These are phyloP conservation scores for Protaetia brevitarsis DNA, from an alignment of 1,140 invertebrate genomes.

Conservation along the genomic window DNA sequence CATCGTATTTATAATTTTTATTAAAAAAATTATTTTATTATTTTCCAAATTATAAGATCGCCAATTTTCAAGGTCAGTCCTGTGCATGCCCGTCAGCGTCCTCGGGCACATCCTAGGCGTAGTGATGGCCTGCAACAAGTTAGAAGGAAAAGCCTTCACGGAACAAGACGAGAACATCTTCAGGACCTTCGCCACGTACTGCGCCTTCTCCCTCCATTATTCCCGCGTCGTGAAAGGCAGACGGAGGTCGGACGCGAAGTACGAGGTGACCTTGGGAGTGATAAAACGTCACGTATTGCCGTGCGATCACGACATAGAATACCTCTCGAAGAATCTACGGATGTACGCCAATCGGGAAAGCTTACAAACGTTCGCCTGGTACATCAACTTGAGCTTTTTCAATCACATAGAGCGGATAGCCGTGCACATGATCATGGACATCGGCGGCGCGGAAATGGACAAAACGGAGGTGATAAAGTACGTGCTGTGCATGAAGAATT, in stretches of 20 bases:
- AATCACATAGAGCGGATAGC: conserved; percentile 49
- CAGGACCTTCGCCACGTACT: conserved; percentile 3
- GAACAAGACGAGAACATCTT: conserved; percentile 22
- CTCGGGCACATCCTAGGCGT: conserved; percentile 51
- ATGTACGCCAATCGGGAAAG: conserved; percentile 43
- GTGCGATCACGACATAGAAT: conserved; percentile 19
- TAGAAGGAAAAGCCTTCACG: conserved; percentile 37
- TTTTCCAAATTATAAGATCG: no score
- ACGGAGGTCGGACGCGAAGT: neutral
- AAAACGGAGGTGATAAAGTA: conserved; percentile 43
- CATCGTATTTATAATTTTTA: no score
- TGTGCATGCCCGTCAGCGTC: conserved; percentile 51
- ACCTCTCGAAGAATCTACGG: neutral
- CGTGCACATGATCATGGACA: conserved; percentile 50
- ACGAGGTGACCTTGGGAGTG: conserved; percentile 23
- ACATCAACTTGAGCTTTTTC: conserved; percentile 48
- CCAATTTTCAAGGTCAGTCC: no score
- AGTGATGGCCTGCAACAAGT: conserved; percentile 52
- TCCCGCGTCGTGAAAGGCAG: neutral
- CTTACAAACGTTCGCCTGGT: conserved; percentile 51
- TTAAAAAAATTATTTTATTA: no score
- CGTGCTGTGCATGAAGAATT: conserved; percentile 43
- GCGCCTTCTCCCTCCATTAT: conserved; percentile 20
- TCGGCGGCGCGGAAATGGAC: conserved; percentile 47
- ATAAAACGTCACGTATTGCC: conserved; percentile 32